Evolutionary conservation across 1,140 invertebrate genomes (phyloP), one percentile per base, ranked within the genome.

Genomic region (Babylonia areolata): DNA sequence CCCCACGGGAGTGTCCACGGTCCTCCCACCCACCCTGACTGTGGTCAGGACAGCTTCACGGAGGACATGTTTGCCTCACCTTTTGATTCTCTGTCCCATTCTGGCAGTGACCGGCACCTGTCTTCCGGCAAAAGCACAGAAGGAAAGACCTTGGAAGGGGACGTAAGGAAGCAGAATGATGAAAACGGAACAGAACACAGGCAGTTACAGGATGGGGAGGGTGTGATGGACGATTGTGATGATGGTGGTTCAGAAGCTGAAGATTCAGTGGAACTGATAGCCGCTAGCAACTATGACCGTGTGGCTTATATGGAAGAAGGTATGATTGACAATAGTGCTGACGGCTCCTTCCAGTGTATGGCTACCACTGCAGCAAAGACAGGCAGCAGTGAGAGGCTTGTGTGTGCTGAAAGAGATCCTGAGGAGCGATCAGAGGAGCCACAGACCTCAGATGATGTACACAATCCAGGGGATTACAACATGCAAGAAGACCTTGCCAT

Each of bases 241-340:
- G 33, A 31, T 58, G n/a, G 28, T 40, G 82, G 31, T 71, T 86
- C 83, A 11, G 42, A 71, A 40, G 86, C 86, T 37, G 82, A 87
- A 40, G 46, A 85, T n/a, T 90, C 88, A 20, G 77, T 12, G 28
- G 88, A 88, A 42, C 79, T 93, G 15, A 87, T 92, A 37, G 88
- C 91, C 73, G 90, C 92, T 31, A 93, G 92, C 81, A 91, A 92
- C 82, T 92, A 91, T 90, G 92, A 93, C n/a, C 87, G 89, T 46
- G 77, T 88, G 78, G 79, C 80, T 11, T 85, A 89, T 51, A 35
- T 79, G 51, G 89, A 88, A 54, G 89, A 90, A 54, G 87, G 79
- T 17, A 39, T 90, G 33, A 85, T 88, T 42, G 90, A 78, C 15
- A 40, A 81, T 31, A 40, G 28, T 83, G 28, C 46, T 31, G 46